Conservation (phyloP, 2,113 vertebrate genomes). For the Dryoscopus gambensis region DNA sequence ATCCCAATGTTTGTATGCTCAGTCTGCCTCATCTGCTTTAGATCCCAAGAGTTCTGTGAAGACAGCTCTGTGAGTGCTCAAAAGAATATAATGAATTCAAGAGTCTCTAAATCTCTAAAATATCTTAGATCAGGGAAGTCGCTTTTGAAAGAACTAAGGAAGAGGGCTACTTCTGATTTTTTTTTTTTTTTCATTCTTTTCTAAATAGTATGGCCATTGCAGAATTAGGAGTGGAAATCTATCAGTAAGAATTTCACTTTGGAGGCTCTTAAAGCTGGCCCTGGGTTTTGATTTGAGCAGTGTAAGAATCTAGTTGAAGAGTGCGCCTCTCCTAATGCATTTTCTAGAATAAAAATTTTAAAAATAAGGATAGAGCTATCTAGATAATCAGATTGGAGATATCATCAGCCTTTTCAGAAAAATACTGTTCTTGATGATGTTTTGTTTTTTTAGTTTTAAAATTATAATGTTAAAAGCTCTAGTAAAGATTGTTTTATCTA, state of each 20-base stretch:
- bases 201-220: not conserved
- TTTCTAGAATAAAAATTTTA: not conserved
- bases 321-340: not conserved
- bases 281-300: not conserved
- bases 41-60: not conserved
- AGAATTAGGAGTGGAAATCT: not conserved
- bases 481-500: not conserved
- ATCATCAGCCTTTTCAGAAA: conserved; percentile 1
- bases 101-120: not conserved
- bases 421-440: conserved; percentile 53
- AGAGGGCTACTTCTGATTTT: not conserved
- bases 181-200: not conserved
- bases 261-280: not conserved
- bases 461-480: not conserved
- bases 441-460: conserved; percentile 23
- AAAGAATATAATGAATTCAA: not conserved
- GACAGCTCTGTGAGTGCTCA: not conserved
- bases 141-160: not conserved
- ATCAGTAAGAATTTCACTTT: not conserved
- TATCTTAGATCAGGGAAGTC: not conserved
- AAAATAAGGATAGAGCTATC: not conserved
- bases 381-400: not conserved
- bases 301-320: not conserved
- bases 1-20: accelerated
- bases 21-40: not conserved